Evolutionary conservation across 2,888 invertebrate genomes (phyloP).

Genomic region (Mellilla xanthometata): DNA sequence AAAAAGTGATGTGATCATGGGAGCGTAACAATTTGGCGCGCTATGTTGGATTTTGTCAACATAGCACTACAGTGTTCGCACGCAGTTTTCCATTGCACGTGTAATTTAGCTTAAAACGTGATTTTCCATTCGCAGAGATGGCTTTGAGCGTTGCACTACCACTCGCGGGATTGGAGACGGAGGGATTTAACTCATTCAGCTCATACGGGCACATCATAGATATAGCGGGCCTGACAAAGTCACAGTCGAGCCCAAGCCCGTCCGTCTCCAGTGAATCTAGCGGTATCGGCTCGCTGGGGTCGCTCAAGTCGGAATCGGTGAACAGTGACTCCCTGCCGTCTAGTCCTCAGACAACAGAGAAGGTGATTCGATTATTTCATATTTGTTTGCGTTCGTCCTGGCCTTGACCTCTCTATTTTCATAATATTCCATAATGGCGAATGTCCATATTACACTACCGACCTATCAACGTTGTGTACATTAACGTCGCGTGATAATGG

Average conservation of each 20-base stretch:
- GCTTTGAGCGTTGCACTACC: slow-evolving; percentile 84
- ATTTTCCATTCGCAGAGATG: slow-evolving; percentile 78
- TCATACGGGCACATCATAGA: slow-evolving; percentile 76
- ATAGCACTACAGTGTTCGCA: slow-evolving; percentile 60
- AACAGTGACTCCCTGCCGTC: slow-evolving; percentile 75
- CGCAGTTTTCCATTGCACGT: slow-evolving; percentile 71
- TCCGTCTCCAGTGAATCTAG: slow-evolving; percentile 84
- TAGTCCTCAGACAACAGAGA: slow-evolving; percentile 80
- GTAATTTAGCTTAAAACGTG: slow-evolving; percentile 63
- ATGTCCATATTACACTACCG: slow-evolving; percentile 65
- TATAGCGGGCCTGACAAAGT: slow-evolving; percentile 75
- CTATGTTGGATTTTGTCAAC: slow-evolving; percentile 73
- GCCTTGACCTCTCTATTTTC: slow-evolving; percentile 83
- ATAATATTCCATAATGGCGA: slow-evolving; percentile 82
- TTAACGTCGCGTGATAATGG: slow-evolving; percentile 61
- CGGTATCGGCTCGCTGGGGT: slow-evolving; percentile 83
- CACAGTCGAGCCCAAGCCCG: slow-evolving; percentile 79
- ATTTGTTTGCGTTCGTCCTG: slow-evolving; percentile 78
- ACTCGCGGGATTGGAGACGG: slow-evolving; percentile 79
- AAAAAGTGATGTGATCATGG: slow-evolving; percentile 45
- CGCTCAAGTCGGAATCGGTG: slow-evolving; percentile 77
- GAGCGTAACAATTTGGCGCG: slow-evolving; percentile 70
- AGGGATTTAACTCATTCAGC: slow-evolving; percentile 76
- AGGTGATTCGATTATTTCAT: slow-evolving; percentile 60
- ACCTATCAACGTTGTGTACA: slow-evolving; percentile 62